phyloP scores from a whole-genome alignment of 1,140 invertebrate species.

The Diachasma alloeum region DNA sequence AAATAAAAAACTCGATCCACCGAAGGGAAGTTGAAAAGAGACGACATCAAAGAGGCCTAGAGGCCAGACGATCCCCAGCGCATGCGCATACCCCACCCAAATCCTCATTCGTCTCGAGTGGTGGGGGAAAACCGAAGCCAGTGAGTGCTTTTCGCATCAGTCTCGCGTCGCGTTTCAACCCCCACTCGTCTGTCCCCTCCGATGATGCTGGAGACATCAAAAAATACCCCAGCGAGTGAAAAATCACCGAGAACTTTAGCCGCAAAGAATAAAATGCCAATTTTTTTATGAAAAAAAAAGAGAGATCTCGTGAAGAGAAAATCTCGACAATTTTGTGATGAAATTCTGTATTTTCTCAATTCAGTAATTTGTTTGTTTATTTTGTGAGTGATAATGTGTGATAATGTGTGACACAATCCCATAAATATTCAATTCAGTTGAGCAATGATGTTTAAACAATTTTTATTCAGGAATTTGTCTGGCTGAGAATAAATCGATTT shows the following conservation, averaged over 20 bases:
- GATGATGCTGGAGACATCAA: not conserved
- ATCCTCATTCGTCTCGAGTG: not conserved
- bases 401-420: too few species aligned
- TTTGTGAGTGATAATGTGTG: too few species aligned
- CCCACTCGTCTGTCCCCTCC: not conserved
- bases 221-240: not conserved
- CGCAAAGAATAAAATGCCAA: too few species aligned
- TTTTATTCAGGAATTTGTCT: not conserved
- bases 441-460: not conserved
- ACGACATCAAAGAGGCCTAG: slow-evolving; percentile 26
- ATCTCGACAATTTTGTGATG: not conserved
- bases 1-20: slow-evolving; percentile 21
- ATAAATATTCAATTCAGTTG: not conserved
- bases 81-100: slow-evolving; percentile 11
- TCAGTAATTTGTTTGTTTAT: not conserved
- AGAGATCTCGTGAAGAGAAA: too few species aligned
- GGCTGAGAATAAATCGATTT: not conserved
- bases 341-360: not conserved
- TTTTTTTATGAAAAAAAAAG: not conserved
- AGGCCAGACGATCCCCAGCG: not conserved
- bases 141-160: not conserved
- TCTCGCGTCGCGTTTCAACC: slow-evolving; percentile 10
- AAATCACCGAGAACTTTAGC: not conserved
- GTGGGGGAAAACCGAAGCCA: not conserved
- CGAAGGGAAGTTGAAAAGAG: slow-evolving; percentile 22